phyloP scores from a whole-genome alignment of 2,113 vertebrate species.

The Baryphthengus martii region DNA sequence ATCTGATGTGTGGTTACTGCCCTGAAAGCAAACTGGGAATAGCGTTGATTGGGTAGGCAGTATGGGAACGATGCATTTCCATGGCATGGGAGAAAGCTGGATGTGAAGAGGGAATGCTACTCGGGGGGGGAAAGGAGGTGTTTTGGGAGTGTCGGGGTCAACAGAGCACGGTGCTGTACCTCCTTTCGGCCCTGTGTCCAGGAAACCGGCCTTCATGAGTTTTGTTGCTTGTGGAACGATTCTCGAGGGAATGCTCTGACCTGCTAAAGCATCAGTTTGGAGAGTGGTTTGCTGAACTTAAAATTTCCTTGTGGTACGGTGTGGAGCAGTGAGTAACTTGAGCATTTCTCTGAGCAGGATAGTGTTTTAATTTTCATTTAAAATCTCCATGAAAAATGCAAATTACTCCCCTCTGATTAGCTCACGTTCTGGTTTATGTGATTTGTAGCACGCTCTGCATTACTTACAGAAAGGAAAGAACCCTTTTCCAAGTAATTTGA shows the following conservation, averaged over 20 bases:
- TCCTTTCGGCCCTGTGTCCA: neutral
- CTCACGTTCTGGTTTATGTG: neutral
- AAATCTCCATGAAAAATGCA: neutral
- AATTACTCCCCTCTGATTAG: neutral
- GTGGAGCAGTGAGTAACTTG: neutral
- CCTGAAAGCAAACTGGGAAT: neutral
- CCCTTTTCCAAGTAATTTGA: neutral
- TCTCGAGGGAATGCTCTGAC: neutral
- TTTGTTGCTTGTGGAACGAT: neutral
- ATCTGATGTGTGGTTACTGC: neutral
- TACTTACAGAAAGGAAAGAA: neutral
- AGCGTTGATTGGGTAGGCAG: neutral
- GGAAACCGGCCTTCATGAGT: neutral
- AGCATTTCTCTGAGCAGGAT: neutral
- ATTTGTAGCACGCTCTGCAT: neutral
- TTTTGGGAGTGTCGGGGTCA: neutral
- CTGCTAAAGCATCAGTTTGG: neutral
- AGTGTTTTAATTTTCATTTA: neutral
- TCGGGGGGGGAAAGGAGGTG: neutral
- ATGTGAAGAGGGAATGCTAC: neutral
- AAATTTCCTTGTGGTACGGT: rapidly evolving
- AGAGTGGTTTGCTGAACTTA: neutral
- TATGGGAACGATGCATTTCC: neutral
- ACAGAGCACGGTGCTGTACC: neutral
- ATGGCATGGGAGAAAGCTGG: neutral